These are phyloP conservation scores for Pantelozetes paolii DNA, from an alignment of 2,888 invertebrate genomes.

Conservation along the genomic window DNA sequence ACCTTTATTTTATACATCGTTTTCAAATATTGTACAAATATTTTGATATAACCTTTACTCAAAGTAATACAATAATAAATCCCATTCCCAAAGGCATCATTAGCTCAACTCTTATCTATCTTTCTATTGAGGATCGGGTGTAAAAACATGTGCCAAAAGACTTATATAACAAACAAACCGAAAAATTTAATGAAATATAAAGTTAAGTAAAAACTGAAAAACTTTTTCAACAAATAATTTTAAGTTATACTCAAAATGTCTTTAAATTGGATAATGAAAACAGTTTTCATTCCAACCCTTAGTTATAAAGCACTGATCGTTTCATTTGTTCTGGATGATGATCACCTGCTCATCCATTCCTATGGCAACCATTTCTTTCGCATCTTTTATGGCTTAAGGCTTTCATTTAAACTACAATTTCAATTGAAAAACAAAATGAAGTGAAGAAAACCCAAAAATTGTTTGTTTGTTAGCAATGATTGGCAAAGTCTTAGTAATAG, in stretches of 20 bases:
- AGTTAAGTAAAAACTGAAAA: not conserved
- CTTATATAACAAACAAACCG: not conserved
- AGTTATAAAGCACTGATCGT: not conserved
- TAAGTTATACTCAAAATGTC: not conserved
- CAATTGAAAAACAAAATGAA: too few species aligned
- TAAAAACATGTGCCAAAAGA: not conserved
- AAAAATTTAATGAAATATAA: not conserved
- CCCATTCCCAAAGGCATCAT: constrained; percentile 21
- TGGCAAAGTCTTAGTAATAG: not conserved
- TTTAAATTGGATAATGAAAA: constrained; percentile 8
- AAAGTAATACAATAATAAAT: not conserved
- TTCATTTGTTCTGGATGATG: not conserved
- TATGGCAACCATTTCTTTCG: not conserved
- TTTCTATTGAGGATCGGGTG: not conserved
- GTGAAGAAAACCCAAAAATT: too few species aligned
- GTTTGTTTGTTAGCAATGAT: too few species aligned
- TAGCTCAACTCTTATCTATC: not conserved
- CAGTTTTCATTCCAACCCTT: not conserved
- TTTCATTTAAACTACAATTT: not conserved
- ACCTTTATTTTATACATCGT: not conserved
- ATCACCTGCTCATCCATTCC: constrained; percentile 16
- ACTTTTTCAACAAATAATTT: not conserved
- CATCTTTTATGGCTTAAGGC: not conserved
- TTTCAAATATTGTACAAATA: too few species aligned
- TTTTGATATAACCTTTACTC: not conserved